Base-by-base conservation (phyloP, 2,888 invertebrate genomes). In the Cephus pulcher region DNA sequence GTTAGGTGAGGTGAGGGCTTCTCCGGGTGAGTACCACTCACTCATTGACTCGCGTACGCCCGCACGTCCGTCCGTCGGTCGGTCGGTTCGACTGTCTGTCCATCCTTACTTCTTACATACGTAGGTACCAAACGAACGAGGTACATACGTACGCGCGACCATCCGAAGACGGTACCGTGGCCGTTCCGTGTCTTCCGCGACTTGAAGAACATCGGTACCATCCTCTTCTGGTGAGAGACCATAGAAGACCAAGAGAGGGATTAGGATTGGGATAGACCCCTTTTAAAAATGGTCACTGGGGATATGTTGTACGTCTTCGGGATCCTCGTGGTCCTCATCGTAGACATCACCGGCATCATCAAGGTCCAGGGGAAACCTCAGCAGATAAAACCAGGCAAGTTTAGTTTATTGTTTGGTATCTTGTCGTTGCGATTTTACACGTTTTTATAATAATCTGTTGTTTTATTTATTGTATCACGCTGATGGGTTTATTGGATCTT, bases 11-110 rank as follows among this genome's bases (percentile, higher is more conserved):
- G 88, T 83, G 84, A 87, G 87, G 87, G 84, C 87, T 87, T 83
- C 84, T 86, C 83, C 82, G 86, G 85, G 85, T 84, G 86, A 87
- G 88, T 86, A 88, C 84, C 88, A 88, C 85, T 88, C 86, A 86
- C 85, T 88, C 87, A 88, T 88, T 88, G 88, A 88, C 87, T 88
- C 84, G 85, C 85, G 88, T 86, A 88, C 88, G 88, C 85, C 85
- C 85, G 88, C 86, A 86, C 85, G 85, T 81, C 77, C 71, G 81
- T 85, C 85, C 84, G 86, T 85, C 85, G 83, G 85, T 85, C 82
- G 80, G 78, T 79, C 71, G 37, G 84, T 34, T 73, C 35, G 78
- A 34, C 40, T 34, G 74, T 74, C 74, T 37, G 74, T 71, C 32
- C 71, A 71, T 71, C 71, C 71, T 71, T 71, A 33, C 11, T 30